Percentiles rank a stretch among this genome's conserved stretches.
phyloP scores from a whole-genome alignment of 2,113 vertebrate species.

The Corynorhinus townsendii region DNA sequence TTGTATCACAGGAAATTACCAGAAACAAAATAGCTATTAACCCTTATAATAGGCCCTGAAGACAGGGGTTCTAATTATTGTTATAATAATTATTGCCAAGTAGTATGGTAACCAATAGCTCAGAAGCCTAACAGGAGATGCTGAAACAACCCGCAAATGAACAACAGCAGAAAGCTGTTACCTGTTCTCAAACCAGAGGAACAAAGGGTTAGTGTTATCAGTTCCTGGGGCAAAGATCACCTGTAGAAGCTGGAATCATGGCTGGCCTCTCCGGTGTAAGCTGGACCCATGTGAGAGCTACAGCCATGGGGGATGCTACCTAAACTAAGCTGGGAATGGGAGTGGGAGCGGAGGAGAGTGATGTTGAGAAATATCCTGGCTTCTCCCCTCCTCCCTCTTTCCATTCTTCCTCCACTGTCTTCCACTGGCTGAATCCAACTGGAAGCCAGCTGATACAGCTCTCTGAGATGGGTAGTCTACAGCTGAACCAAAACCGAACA shows the following conservation, averaged over 20 bases:
- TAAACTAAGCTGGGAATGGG: background rate
- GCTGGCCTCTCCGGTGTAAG: background rate
- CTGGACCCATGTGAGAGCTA: background rate
- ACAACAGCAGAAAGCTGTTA: background rate
- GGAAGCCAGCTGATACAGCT: background rate
- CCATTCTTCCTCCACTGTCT: background rate
- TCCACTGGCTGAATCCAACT: background rate
- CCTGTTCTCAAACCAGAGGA: background rate
- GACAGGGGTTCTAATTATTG: no score
- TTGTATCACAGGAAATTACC: background rate
- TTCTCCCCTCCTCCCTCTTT: background rate
- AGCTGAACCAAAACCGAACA: background rate
- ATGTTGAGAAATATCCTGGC: background rate
- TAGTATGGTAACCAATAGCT: background rate
- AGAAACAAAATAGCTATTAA: conserved; percentile 8
- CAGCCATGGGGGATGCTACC: background rate
- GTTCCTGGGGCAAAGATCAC: background rate
- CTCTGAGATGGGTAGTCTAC: background rate
- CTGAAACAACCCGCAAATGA: background rate
- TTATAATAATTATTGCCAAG: background rate
- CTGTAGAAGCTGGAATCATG: background rate
- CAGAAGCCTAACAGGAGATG: background rate
- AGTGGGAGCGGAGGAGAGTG: background rate
- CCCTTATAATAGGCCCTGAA: background rate
- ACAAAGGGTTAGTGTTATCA: background rate